Conservation (phyloP, 2,113 vertebrate species). For the Rhineura floridana region DNA sequence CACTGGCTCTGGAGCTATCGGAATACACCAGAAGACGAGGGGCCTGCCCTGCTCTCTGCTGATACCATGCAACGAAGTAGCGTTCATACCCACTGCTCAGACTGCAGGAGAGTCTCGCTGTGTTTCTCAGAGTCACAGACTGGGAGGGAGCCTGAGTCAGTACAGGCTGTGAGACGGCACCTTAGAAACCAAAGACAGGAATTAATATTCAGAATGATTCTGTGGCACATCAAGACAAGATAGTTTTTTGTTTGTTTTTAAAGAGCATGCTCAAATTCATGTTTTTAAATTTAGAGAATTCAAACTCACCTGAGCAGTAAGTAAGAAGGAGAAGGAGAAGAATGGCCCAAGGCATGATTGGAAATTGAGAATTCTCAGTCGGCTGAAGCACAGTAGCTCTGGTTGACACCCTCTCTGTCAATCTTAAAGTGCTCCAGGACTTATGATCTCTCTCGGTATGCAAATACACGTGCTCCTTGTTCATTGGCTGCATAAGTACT, state of each 20-base stretch:
- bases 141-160: constrained; percentile 11
- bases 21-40: neutral
- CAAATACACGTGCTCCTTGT: neutral
- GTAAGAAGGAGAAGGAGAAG: neutral
- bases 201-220: no score
- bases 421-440: neutral
- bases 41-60: neutral
- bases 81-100: neutral
- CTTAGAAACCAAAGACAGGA: neutral
- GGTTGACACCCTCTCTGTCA: neutral
- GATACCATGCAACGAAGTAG: neutral
- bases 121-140: neutral
- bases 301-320: constrained; percentile 1
- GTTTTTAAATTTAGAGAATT: neutral
- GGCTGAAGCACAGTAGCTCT: neutral
- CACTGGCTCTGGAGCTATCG: neutral
- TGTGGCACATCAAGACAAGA: no score
- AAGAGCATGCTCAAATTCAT: neutral
- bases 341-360: neutral
- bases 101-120: constrained; percentile 4
- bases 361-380: neutral
- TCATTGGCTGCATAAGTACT: neutral
- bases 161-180: neutral
- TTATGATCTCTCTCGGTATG: neutral
- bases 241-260: no score